Evolutionary conservation across 2,888 invertebrate species (phyloP).

Genomic region (Nematopogon swammerdamellus): DNA sequence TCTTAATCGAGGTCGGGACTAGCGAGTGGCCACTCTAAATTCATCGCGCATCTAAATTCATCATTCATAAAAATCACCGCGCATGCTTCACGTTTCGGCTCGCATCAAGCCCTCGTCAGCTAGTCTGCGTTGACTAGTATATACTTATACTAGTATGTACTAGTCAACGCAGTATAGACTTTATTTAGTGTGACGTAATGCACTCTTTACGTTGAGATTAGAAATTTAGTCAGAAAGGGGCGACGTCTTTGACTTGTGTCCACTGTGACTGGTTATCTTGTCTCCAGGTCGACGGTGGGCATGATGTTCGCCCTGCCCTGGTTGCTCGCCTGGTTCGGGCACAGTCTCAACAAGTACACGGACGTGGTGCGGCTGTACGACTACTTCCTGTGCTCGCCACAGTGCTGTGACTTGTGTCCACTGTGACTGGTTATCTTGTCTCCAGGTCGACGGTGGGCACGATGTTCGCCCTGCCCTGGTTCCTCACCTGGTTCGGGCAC

Average conservation of each 20-base stretch:
- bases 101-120: too few relatives aligned
- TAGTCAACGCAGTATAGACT: background rate
- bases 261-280: too few relatives aligned
- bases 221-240: background rate
- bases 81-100: too few relatives aligned
- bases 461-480: constrained; percentile 95
- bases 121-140: too few relatives aligned
- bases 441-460: constrained; percentile 84
- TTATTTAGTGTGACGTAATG: background rate
- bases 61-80: too few relatives aligned
- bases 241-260: too few relatives aligned
- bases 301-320: constrained; percentile 95
- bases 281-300: constrained; percentile 81
- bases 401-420: too few relatives aligned
- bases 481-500: constrained; percentile 98
- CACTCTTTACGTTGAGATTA: background rate
- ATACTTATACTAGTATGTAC: too few relatives aligned
- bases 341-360: constrained; percentile 86
- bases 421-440: too few relatives aligned
- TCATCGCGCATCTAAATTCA: too few relatives aligned
- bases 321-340: constrained; percentile 98
- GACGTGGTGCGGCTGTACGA: constrained; percentile 93
- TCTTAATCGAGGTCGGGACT: too few relatives aligned
- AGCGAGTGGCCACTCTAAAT: too few relatives aligned
- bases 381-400: constrained; percentile 89